These are phyloP conservation scores for Forbesichthys papilliferus DNA, from an alignment of 2,113 vertebrate genomes.

Conservation along the genomic window DNA sequence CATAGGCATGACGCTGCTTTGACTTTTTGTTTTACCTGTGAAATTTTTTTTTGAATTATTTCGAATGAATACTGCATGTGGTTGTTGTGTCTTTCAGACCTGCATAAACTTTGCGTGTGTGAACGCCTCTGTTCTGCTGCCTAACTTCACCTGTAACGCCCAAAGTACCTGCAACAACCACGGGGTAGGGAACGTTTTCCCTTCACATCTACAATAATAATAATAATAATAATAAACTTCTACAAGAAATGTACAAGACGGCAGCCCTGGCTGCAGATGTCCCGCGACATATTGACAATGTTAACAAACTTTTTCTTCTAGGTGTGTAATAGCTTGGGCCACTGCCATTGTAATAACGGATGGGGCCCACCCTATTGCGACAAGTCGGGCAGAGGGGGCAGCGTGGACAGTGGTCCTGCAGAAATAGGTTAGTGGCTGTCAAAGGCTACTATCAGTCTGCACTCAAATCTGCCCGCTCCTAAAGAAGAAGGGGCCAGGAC, in stretches of 20 bases:
- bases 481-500: too few relatives aligned
- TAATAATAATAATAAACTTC: too few relatives aligned
- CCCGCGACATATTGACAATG: neutral
- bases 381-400: conserved; percentile 77
- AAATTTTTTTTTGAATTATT: neutral
- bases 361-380: conserved; percentile 80
- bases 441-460: too few relatives aligned
- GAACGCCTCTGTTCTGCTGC: conserved; percentile 73
- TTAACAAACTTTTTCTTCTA: conserved; percentile 30
- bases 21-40: neutral
- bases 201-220: neutral
- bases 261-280: neutral
- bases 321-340: conserved; percentile 78
- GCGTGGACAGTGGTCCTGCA: conserved; percentile 81
- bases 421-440: conserved; percentile 70
- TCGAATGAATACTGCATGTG: neutral
- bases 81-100: conserved; percentile 62
- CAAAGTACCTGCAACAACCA: conserved; percentile 70
- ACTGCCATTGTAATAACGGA: conserved; percentile 80
- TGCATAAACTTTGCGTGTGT: conserved; percentile 80
- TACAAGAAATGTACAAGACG: neutral
- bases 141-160: conserved; percentile 76
- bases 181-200: conserved; percentile 74
- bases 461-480: too few relatives aligned
- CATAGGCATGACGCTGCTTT: neutral